phyloP scores from a whole-genome alignment of 2,113 vertebrate genomes.

The Neopipo cinnamomea region DNA sequence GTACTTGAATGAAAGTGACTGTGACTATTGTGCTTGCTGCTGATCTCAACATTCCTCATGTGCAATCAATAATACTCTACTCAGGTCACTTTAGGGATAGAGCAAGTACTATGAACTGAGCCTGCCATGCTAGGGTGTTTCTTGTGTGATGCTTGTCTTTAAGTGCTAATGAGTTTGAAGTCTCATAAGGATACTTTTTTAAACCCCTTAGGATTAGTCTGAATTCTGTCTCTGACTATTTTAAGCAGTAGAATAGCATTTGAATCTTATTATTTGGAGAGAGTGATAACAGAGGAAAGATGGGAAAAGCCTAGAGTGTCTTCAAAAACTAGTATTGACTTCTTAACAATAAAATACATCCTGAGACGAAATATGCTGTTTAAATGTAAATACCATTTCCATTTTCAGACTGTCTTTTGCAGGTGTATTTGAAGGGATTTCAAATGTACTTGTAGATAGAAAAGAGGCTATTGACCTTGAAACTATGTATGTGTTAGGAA shows the following conservation, averaged over 20 bases:
- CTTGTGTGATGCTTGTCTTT: not conserved
- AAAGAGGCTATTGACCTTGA: slow-evolving; percentile 57
- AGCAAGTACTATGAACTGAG: not conserved
- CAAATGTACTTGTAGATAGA: slow-evolving; percentile 35
- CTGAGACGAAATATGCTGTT: slow-evolving; percentile 41
- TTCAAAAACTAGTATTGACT: slow-evolving; percentile 40
- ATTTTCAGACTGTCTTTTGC: slow-evolving; percentile 44
- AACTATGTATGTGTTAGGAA: slow-evolving; percentile 39
- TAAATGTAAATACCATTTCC: slow-evolving; percentile 59
- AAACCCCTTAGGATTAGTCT: slow-evolving; percentile 22
- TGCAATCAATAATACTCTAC: not conserved
- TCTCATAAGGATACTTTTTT: not conserved
- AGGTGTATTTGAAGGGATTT: slow-evolving; percentile 45
- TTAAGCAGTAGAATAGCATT: slow-evolving; percentile 20
- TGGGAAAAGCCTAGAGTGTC: not conserved
- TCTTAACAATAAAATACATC: slow-evolving; percentile 26
- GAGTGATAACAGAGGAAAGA: not conserved
- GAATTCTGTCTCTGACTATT: slow-evolving; percentile 32
- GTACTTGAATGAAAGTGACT: slow-evolving; percentile 10
- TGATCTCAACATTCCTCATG: not conserved
- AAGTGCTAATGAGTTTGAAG: not conserved
- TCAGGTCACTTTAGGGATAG: not conserved
- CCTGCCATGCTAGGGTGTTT: not conserved
- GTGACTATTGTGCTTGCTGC: not conserved
- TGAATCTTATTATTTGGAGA: slow-evolving; percentile 25